Evolutionary conservation across 2,888 invertebrate species (phyloP), one percentile per base, ranked within the genome.

Genomic region (Petrolisthes cinctipes): DNA sequence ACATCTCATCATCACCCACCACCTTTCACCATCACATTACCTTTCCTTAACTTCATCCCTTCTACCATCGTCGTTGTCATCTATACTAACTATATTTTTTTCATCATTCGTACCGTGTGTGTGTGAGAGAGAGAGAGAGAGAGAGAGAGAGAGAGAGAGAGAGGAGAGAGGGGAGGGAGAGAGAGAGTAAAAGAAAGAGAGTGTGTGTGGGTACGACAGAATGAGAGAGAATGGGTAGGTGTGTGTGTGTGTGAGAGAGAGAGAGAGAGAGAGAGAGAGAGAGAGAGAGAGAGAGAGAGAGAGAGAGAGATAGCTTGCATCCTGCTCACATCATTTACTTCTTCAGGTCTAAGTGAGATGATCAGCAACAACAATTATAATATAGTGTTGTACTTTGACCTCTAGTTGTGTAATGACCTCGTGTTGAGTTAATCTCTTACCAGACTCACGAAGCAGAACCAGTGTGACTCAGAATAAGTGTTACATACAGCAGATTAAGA

Each of bases 131-230:
- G 61, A 14, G 61, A 61, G 14, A 14, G 61, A 61, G 14, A 61
- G 61, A 61, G 6, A 61, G 61, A 61, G 61, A 9, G 61, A 61
- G 61, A 61, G 61, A 61, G 61, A 61, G 61, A 61, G 61, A 61
- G 61, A 61, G 61, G 14, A 14, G 14, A 14, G 14, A 14, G 14
- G 61, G 6, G 73, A 73, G 73, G n/a, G 73, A 73, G 73, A 73
- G 73, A 73, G 73, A 73, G 73, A 73, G 73, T n/a, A n/a, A 73
- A n/a, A 73, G 73, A 73, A n/a, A 73, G 73, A 73, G 73, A 73
- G 73, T 5, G 73, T 11, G 73, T 11, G 73, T 5, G 73, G n/a
- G 73, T 5, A 20, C 5, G 73, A 73, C 6, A n/a, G 73, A 73
- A 6, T 73, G 73, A 73, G 73, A n/a, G 73, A 20, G n/a, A n/a